Evolutionary conservation across 2,888 invertebrate genomes (phyloP).

Genomic region (Gastracanthus pulcherrimus): DNA sequence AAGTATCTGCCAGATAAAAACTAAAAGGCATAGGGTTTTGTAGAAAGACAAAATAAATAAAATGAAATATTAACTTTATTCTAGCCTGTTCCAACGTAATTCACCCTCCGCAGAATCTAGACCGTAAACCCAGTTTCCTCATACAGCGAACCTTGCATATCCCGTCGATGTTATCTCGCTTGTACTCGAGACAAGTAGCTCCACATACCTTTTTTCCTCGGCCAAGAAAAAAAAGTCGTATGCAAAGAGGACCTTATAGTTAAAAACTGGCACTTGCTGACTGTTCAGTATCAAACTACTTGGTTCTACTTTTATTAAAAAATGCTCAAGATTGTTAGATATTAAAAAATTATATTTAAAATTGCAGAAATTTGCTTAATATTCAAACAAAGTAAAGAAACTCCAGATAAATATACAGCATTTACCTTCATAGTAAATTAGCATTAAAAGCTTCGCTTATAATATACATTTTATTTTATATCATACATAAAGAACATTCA

Average conservation of each 20-base stretch:
- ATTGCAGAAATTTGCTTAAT: too few species aligned
- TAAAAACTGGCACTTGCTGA: not conserved
- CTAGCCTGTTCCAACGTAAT: not conserved
- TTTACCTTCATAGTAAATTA: too few species aligned
- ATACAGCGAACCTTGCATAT: not conserved
- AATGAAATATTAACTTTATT: not conserved
- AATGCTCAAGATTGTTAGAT: too few species aligned
- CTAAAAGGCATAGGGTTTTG: too few species aligned
- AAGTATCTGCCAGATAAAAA: too few species aligned
- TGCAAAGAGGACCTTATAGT: constrained; percentile 4
- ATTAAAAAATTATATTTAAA: too few species aligned
- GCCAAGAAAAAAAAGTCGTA: not conserved
- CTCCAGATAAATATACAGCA: too few species aligned
- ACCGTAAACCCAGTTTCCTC: constrained; percentile 30
- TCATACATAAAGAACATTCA: too few species aligned
- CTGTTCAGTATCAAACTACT: not conserved
- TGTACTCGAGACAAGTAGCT: constrained; percentile 29
- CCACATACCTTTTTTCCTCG: not conserved
- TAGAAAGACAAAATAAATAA: not conserved
- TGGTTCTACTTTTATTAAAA: not conserved
- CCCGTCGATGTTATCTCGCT: constrained; percentile 23
- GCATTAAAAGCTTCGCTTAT: too few species aligned
- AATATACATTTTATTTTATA: too few species aligned
- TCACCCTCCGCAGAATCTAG: not conserved
- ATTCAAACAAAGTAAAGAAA: too few species aligned